These are phyloP conservation scores for Drosophila nr. fundita DNA, from an alignment of 2,888 invertebrate species.

Conservation along the genomic window DNA sequence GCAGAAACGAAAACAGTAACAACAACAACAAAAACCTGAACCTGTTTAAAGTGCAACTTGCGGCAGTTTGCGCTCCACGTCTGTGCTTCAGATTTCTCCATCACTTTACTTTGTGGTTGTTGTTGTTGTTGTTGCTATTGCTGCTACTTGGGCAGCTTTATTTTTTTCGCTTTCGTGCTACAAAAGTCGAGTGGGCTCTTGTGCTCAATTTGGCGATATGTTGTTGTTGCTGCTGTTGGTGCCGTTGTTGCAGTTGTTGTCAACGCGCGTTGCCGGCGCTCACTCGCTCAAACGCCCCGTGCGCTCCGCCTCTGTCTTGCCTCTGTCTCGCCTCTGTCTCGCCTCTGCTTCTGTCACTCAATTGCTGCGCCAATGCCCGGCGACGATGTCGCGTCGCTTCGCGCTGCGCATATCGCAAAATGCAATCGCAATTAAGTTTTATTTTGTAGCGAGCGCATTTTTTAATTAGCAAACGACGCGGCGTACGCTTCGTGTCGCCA, in stretches of 20 bases:
- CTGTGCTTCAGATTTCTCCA: slow-evolving; percentile 62
- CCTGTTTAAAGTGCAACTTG: slow-evolving; percentile 70
- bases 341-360: slow-evolving; percentile 32
- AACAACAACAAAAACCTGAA: slow-evolving; percentile 39
- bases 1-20: slow-evolving; percentile 28
- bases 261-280: slow-evolving; percentile 49
- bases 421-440: slow-evolving; percentile 82
- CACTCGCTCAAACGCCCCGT: slow-evolving; percentile 56
- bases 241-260: slow-evolving; percentile 34
- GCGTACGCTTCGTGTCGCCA: slow-evolving; percentile 62
- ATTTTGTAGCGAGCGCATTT: slow-evolving; percentile 80
- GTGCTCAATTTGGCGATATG: slow-evolving; percentile 58
- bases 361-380: slow-evolving; percentile 63
- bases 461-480: slow-evolving; percentile 76
- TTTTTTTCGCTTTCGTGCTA: slow-evolving; percentile 37
- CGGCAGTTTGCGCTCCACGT: slow-evolving; percentile 49
- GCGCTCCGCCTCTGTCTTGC: slow-evolving; percentile 37
- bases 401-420: slow-evolving; percentile 72
- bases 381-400: slow-evolving; percentile 36
- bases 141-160: slow-evolving; percentile 28
- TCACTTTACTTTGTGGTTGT: slow-evolving; percentile 30
- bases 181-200: slow-evolving; percentile 63
- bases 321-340: slow-evolving; percentile 29
- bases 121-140: slow-evolving; percentile 25
- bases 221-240: slow-evolving; percentile 24